These are phyloP conservation scores for Scaptomyza montana DNA, from an alignment of 1,140 invertebrate genomes.

Conservation along the genomic window DNA sequence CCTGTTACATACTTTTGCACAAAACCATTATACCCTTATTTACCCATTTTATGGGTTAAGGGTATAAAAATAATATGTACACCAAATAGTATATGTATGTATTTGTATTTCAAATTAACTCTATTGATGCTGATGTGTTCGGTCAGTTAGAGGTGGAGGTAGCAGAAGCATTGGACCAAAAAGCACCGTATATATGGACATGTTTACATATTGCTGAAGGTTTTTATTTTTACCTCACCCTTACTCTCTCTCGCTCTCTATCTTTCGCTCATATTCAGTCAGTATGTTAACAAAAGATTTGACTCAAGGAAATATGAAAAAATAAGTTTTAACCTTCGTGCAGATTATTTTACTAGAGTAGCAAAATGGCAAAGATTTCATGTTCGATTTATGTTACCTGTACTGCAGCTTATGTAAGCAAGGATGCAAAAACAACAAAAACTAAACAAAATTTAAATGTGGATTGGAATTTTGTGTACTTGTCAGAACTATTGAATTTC, in stretches of 20 bases:
- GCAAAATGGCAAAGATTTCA: constrained; percentile 12
- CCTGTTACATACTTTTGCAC: no score
- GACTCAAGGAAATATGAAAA: constrained; percentile 10
- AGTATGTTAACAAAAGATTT: constrained; percentile 12
- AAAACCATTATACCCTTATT: no score
- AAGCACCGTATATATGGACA: background rate
- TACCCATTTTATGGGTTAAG: no score
- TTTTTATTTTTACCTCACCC: background rate
- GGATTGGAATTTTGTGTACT: background rate
- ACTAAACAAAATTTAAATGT: background rate
- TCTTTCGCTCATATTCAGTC: background rate
- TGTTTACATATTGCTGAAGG: constrained; percentile 17
- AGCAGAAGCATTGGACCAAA: constrained; percentile 3
- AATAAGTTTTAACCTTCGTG: constrained; percentile 6
- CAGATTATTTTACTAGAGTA: constrained; percentile 8
- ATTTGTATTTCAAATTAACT: constrained; percentile 26
- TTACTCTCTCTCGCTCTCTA: background rate
- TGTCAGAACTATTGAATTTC: constrained; percentile 1
- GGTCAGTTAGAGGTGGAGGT: background rate
- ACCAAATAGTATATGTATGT: background rate
- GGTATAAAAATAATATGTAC: background rate
- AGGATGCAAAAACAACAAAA: background rate
- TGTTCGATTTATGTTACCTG: constrained; percentile 4
- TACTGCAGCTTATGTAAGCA: background rate
- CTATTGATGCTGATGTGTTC: constrained; percentile 14